Evolutionary conservation across 2,797 vertebrate species (phyloP), one percentile per base, ranked within the genome.

Genomic region (Pangasius macronema): DNA sequence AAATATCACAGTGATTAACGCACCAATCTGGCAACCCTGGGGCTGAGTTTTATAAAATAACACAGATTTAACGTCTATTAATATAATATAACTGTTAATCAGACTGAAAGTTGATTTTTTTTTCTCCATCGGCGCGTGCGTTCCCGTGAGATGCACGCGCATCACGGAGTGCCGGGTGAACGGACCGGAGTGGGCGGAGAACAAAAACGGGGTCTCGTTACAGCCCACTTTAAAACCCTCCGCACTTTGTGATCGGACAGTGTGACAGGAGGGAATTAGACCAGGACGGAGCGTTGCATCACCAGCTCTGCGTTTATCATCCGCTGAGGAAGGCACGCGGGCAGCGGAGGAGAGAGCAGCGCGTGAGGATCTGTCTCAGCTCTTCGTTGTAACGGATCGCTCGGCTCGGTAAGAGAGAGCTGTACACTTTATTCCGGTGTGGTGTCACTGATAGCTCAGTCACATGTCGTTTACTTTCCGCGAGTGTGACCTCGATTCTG

Each of bases 141-240:
- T 42, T 46, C 36, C 68, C 36, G 53, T 85, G 36, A 85, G 36
- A 85, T 42, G 27, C 39, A 77, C 84, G 73, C 42, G 84, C 84
- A 39, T 51, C 39, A 20, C 70, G 61, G 61, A 33, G 81, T 30
- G 59, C 27, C 39, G 59, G 39, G 16, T 33, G 61, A 67, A n/a
- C 57, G 59, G 13, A 63, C 4, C 16, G 57, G 42, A 65, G 73
- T 85, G 39, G 73, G 84, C 84, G 84, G 73, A n/a, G 84, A 55
- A 10, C 8, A 67, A 16, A 33, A 22, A n/a, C n/a, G 59, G 73
- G 59, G 11, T 67, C 75, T 53, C 20, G 46, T 39, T 67, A 24
- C 42, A n/a, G 49, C 84, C 84, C 75, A 39, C 42, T 68, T 85
- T 85, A 85, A 85, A 85, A 85, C 46, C 84, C 75, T 36, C 59